phyloP scores from a whole-genome alignment of 2,797 vertebrate genomes.

The Poeciliopsis gracilis region DNA sequence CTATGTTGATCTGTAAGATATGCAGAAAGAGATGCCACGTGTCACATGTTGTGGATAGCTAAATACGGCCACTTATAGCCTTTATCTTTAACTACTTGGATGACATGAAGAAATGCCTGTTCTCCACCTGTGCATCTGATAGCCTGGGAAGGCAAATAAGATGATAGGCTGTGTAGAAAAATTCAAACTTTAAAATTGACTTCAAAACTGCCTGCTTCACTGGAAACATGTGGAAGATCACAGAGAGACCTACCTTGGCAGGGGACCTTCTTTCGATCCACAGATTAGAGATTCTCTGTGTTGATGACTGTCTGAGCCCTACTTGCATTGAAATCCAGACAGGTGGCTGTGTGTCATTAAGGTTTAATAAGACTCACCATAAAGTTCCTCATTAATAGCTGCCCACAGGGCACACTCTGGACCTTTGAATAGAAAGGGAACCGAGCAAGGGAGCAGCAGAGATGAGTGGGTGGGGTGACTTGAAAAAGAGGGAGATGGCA shows the following conservation, averaged over 20 bases:
- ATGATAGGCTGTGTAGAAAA: slow-evolving; percentile 6
- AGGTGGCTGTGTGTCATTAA: slow-evolving; percentile 75
- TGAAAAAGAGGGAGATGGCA: slow-evolving; percentile 52
- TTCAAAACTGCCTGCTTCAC: slow-evolving; percentile 27
- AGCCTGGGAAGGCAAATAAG: slow-evolving; percentile 17
- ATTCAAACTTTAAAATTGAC: slow-evolving; percentile 30
- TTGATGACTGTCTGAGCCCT: slow-evolving; percentile 63
- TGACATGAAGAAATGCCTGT: not conserved
- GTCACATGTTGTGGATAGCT: slow-evolving; percentile 4
- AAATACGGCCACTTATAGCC: slow-evolving; percentile 11
- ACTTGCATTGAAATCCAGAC: slow-evolving; percentile 63
- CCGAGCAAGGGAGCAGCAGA: slow-evolving; percentile 42
- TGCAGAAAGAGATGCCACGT: not conserved
- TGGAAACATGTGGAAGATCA: slow-evolving; percentile 49
- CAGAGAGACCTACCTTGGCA: slow-evolving; percentile 36
- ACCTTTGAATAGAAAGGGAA: slow-evolving; percentile 56
- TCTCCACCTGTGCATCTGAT: not conserved
- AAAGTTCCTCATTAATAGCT: slow-evolving; percentile 76
- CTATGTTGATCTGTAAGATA: not conserved
- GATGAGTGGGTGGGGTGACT: slow-evolving; percentile 42
- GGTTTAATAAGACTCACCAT: slow-evolving; percentile 75
- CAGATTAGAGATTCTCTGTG: slow-evolving; percentile 65
- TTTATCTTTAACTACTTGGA: slow-evolving; percentile 20
- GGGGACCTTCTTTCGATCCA: slow-evolving; percentile 33
- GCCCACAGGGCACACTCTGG: slow-evolving; percentile 67